phyloP scores from a whole-genome alignment of 1,140 invertebrate species.

The Aphis gossypii region DNA sequence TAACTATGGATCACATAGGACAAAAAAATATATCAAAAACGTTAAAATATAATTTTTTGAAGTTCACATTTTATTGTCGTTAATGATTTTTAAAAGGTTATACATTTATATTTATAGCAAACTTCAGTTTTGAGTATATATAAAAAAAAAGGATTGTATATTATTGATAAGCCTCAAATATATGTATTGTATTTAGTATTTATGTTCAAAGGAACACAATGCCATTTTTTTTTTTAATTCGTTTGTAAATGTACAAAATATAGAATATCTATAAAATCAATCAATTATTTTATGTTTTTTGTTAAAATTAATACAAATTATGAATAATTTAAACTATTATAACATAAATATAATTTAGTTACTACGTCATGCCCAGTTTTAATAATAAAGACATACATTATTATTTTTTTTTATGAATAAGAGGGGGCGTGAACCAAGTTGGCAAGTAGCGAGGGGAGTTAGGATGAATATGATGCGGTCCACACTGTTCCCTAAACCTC shows the following conservation, averaged over 20 bases:
- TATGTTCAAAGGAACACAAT: background rate
- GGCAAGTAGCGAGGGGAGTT: background rate
- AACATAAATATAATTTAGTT: background rate
- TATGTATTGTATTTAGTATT: background rate
- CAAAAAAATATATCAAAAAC: no score
- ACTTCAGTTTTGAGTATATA: background rate
- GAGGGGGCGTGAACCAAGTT: background rate
- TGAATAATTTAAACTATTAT: background rate
- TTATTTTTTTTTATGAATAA: background rate
- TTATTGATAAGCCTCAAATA: background rate
- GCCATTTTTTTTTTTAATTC: background rate
- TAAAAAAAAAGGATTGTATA: background rate
- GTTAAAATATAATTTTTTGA: background rate
- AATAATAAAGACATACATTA: background rate
- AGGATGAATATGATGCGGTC: background rate
- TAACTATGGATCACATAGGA: background rate
- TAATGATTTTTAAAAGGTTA: background rate
- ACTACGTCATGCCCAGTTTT: background rate
- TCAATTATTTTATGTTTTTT: no score
- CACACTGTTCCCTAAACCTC: background rate
- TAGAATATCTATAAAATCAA: no score
- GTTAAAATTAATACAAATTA: background rate
- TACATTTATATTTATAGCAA: background rate
- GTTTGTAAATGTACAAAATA: no score
- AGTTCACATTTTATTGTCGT: background rate